These are phyloP conservation scores for Allophyes oxyacanthae DNA, from an alignment of 2,888 invertebrate genomes.

Conservation along the genomic window DNA sequence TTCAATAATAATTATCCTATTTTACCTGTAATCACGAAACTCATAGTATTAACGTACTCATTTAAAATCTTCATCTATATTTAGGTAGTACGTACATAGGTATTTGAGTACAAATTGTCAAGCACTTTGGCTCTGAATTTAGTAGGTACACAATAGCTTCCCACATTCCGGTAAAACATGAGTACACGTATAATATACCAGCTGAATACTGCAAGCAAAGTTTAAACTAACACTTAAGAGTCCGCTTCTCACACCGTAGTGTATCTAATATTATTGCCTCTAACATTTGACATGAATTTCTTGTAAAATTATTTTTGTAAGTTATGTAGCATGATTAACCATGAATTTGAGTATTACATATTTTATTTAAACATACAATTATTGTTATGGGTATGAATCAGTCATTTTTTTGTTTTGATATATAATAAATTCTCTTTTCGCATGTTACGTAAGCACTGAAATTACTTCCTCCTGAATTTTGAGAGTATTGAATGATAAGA, in stretches of 20 bases:
- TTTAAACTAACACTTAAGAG: slow-evolving; percentile 15
- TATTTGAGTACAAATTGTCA: slow-evolving; percentile 24
- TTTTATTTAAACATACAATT: too few species aligned
- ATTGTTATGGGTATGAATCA: slow-evolving; percentile 17
- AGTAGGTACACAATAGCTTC: slow-evolving; percentile 13
- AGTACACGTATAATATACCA: slow-evolving; percentile 13
- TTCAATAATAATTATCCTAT: too few species aligned
- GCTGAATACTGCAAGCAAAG: slow-evolving; percentile 17
- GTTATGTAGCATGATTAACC: slow-evolving; percentile 30
- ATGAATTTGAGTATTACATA: too few species aligned
- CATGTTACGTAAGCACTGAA: too few species aligned
- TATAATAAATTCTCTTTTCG: neutral
- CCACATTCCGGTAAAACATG: slow-evolving; percentile 6
- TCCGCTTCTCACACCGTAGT: slow-evolving; percentile 11
- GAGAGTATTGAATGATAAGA: too few species aligned
- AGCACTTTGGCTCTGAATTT: slow-evolving; percentile 18
- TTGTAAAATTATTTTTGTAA: slow-evolving; percentile 13
- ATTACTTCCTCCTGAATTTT: too few species aligned
- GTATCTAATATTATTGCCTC: neutral
- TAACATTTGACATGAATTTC: too few species aligned
- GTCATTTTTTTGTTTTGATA: slow-evolving; percentile 11
- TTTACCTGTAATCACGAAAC: too few species aligned
- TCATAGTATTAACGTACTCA: too few species aligned
- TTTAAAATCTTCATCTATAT: too few species aligned
- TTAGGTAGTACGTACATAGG: too few species aligned